A percentile compares a stretch with the other conserved stretches of the same genome.
Conservation (phyloP, 2,113 vertebrate genomes). For the Myotis davidii region DNA sequence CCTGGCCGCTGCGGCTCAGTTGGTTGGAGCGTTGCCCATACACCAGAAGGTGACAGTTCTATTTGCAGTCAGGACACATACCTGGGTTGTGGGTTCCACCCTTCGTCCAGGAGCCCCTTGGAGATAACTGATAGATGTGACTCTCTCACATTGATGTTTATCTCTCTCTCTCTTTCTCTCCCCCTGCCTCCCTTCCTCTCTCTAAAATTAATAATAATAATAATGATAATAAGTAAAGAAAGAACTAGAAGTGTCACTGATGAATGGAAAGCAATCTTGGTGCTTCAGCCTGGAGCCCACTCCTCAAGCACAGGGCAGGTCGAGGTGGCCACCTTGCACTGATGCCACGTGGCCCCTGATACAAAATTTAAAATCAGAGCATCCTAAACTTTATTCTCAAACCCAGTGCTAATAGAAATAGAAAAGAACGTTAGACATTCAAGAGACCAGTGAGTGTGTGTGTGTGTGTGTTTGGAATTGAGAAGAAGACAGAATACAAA, state of each 20-base stretch:
- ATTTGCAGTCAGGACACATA: not conserved
- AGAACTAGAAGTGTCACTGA: too few species aligned
- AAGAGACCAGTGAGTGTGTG: not conserved
- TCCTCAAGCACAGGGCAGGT: not conserved
- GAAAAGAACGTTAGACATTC: not conserved
- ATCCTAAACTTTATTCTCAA: not conserved
- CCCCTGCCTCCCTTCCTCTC: too few species aligned
- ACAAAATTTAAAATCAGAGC: not conserved
- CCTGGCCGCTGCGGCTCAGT: too few species aligned
- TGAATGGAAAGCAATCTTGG: not conserved
- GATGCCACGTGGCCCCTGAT: not conserved
- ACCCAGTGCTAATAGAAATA: not conserved
- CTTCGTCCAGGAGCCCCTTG: too few species aligned
- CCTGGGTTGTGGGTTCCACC: not conserved
- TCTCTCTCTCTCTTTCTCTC: too few species aligned
- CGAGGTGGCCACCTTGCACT: not conserved
- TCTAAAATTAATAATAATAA: too few species aligned
- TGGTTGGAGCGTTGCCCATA: not conserved
- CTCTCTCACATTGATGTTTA: too few species aligned
- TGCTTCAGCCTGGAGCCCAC: not conserved
- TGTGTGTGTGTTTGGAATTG: not conserved
- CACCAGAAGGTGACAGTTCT: not conserved
- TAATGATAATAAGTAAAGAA: too few species aligned
- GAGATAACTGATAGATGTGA: too few species aligned
- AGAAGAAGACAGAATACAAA: not conserved